Conservation (phyloP, 2,888 invertebrate species). For the Drosophila anceps region DNA sequence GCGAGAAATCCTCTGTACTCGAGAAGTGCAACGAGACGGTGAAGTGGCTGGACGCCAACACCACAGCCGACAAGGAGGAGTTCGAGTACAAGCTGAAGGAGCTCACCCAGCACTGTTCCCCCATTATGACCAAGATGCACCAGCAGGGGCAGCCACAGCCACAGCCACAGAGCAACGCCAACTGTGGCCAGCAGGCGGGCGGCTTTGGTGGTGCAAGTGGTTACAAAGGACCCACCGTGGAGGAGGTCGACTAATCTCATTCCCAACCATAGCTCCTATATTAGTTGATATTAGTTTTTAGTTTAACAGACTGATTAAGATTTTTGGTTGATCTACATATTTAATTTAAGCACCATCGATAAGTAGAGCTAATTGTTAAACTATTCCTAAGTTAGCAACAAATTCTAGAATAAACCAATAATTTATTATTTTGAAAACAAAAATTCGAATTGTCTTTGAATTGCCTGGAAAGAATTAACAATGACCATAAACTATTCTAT, state of each 20-base stretch:
- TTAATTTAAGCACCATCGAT: background rate
- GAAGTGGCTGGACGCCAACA: conserved; percentile 88
- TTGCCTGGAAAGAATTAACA: too few species aligned
- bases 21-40: too few species aligned
- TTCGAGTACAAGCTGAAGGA: conserved; percentile 86
- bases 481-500: too few species aligned
- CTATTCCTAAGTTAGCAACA: conserved; percentile 34
- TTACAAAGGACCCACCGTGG: conserved; percentile 83
- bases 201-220: conserved; percentile 87
- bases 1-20: too few species aligned
- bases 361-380: conserved; percentile 22
- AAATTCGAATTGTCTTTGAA: too few species aligned
- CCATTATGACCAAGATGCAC: conserved; percentile 86
- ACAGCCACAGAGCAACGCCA: conserved; percentile 38
- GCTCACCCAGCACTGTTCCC: conserved; percentile 77
- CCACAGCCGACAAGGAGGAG: conserved; percentile 91
- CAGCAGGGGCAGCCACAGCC: conserved; percentile 59
- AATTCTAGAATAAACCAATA: conserved; percentile 41
- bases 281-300: conserved; percentile 77
- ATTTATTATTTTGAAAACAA: too few species aligned
- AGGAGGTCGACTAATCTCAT: conserved; percentile 79
- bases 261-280: conserved; percentile 80
- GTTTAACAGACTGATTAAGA: conserved; percentile 22
- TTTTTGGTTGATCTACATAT: conserved; percentile 5
- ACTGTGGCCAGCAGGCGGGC: conserved; percentile 87